Percentiles rank a stretch among this genome's conserved stretches.
Conservation (phyloP, 1,140 invertebrate genomes). For the Matsumurasca onukii region DNA sequence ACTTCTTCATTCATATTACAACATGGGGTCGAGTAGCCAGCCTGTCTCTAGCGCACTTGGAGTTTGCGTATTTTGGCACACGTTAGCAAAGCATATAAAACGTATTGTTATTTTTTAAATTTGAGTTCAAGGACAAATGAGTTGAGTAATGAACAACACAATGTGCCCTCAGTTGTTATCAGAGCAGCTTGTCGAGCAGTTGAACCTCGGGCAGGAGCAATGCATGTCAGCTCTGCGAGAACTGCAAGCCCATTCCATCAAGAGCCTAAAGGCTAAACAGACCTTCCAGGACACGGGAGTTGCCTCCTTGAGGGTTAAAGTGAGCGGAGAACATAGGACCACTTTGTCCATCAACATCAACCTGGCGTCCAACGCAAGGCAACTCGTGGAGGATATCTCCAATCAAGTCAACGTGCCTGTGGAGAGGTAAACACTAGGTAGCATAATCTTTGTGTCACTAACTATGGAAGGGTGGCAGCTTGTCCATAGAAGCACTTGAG, state of each 20-base stretch:
- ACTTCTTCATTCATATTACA: too few relatives aligned
- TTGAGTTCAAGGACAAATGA: too few relatives aligned
- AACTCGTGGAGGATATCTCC: conserved; percentile 57
- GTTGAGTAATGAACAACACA: too few relatives aligned
- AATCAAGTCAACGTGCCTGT: conserved; percentile 49
- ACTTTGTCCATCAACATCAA: conserved; percentile 52
- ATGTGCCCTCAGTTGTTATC: conserved; percentile 24
- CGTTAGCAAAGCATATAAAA: too few relatives aligned
- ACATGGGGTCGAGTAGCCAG: too few relatives aligned
- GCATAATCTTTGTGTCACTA: too few relatives aligned
- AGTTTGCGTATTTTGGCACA: too few relatives aligned
- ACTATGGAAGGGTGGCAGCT: too few relatives aligned
- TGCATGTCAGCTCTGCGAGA: conserved; percentile 26
- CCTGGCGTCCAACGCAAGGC: conserved; percentile 52
- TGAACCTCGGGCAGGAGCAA: conserved; percentile 18
- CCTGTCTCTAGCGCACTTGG: too few relatives aligned
- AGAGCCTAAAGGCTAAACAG: conserved; percentile 62
- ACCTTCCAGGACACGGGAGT: conserved; percentile 63
- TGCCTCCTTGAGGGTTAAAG: conserved; percentile 61
- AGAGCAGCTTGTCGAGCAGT: not conserved
- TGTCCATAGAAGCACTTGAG: too few relatives aligned
- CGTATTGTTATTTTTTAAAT: too few relatives aligned
- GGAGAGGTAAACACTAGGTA: conserved; percentile 52
- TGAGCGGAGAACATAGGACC: conserved; percentile 49
- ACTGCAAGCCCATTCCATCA: conserved; percentile 65